Conservation (phyloP, 2,888 invertebrate species). For the Volucella inanis region DNA sequence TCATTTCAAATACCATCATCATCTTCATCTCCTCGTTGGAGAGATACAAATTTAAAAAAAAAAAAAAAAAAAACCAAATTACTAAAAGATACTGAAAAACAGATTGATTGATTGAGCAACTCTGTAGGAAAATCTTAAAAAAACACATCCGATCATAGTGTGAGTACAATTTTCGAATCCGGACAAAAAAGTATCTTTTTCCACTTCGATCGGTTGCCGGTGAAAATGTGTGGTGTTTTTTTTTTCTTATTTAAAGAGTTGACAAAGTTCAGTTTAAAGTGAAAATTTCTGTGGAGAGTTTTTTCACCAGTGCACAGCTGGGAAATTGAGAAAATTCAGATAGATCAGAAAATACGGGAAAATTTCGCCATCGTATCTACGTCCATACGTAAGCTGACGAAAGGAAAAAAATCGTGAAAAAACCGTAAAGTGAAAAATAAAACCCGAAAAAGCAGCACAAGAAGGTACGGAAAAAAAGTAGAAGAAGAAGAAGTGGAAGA, state of each 20-base stretch:
- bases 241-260: slow-evolving; percentile 14
- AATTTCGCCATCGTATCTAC: neutral
- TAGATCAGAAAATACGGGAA: slow-evolving; percentile 21
- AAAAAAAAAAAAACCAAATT: slow-evolving; percentile 13
- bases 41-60: slow-evolving; percentile 21
- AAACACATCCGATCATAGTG: neutral
- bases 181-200: slow-evolving; percentile 29
- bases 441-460: slow-evolving; percentile 19
- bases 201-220: slow-evolving; percentile 42
- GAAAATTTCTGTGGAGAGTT: slow-evolving; percentile 36
- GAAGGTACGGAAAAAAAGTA: slow-evolving; percentile 24
- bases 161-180: slow-evolving; percentile 4
- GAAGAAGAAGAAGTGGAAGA: slow-evolving; percentile 16
- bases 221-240: slow-evolving; percentile 31
- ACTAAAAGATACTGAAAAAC: neutral
- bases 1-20: neutral
- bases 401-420: slow-evolving; percentile 29
- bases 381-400: too few relatives aligned
- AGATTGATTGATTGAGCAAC: neutral
- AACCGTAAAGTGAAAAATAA: slow-evolving; percentile 24
- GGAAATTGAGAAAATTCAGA: slow-evolving; percentile 42
- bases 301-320: slow-evolving; percentile 43
- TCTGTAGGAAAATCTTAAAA: neutral
- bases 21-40: slow-evolving; percentile 4
- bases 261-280: slow-evolving; percentile 45